Base-by-base conservation (phyloP, 1,140 invertebrate species). In the Planococcus citri region DNA sequence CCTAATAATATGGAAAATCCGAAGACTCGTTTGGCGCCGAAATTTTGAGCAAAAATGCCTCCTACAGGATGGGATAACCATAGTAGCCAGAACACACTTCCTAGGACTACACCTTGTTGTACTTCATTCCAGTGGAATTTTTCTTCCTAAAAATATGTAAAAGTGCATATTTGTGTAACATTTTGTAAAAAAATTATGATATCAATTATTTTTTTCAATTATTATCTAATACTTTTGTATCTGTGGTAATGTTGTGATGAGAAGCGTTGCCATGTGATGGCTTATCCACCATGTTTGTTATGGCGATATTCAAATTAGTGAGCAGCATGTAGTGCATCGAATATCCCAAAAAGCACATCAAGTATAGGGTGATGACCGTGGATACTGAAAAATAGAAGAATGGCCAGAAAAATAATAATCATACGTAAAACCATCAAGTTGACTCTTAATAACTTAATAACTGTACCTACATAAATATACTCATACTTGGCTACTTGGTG, bases 61-160 rank as follows among this genome's bases (percentile, higher is more conserved):
- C 88, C 90, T 0, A 89, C 88, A 8, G 92, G 77, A 78, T 91
- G 89, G 0, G 84, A 82, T 0, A 85, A 6, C 82, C 88, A 87
- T 72, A 90, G 87, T 1, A 88, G 77, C 85, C 86, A 88, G 74
- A 87, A 91, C 74, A 88, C 91, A 0, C 86, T 83, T 0, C 88
- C 88, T n/a, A 91, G 75, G 1, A 87, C 80, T 10, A 85, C 70
- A 58, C 84, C 84, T 78, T 90, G 88, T 41, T 86, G 78, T 58
- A 83, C 80, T 69, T 86, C 86, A 74, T 85, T 82, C 89, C 89
- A 91, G 3, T 78, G 71, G 71, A 86, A 88, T 73, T 78, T 76
- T 27, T 76, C 74, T 1, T 75, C 71, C 74, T 71, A 69, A 27
- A 70, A 72, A 9, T 2, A 33, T 33, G n/a, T n/a, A n/a, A n/a